Percentiles rank a stretch among this genome's conserved stretches.
Conservation (phyloP, 2,113 vertebrate genomes). For the Pipa parva region DNA sequence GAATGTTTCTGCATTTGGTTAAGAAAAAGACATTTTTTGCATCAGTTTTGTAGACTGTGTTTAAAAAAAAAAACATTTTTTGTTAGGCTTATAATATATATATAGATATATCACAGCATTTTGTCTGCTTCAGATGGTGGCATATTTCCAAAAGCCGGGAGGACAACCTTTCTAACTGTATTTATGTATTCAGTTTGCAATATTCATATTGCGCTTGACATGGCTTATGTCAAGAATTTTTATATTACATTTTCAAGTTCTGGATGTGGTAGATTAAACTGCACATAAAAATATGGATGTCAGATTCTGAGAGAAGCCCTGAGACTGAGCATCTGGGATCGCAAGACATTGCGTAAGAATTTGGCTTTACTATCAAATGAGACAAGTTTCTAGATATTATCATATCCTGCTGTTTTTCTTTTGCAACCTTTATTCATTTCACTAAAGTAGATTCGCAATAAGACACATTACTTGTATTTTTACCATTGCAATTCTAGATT, state of each 20-base stretch:
- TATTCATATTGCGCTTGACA: constrained; percentile 21
- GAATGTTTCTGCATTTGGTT: no score
- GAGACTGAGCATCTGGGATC: neutral
- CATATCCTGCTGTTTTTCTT: no score
- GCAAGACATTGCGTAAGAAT: neutral
- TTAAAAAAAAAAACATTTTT: neutral
- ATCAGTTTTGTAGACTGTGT: neutral
- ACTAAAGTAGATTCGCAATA: no score
- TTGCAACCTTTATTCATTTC: no score
- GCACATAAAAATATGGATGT: constrained; percentile 5
- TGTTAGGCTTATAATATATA: constrained; percentile 14
- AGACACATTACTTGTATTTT: no score
- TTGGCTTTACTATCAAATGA: neutral
- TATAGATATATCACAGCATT: constrained; percentile 3
- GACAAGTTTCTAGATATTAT: neutral
- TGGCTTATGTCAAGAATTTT: constrained; percentile 25
- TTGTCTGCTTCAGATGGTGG: constrained; percentile 19
- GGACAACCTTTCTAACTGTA: constrained; percentile 17
- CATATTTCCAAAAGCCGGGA: constrained; percentile 18
- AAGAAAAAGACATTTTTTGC: neutral
- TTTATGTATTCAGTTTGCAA: constrained; percentile 25
- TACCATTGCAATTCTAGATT: no score
- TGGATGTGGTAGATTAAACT: constrained; percentile 28
- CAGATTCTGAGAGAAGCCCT: constrained; percentile 18
- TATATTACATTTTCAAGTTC: constrained; percentile 26